phyloP scores from a whole-genome alignment of 2,888 invertebrate genomes.

The Aphrophora alni region DNA sequence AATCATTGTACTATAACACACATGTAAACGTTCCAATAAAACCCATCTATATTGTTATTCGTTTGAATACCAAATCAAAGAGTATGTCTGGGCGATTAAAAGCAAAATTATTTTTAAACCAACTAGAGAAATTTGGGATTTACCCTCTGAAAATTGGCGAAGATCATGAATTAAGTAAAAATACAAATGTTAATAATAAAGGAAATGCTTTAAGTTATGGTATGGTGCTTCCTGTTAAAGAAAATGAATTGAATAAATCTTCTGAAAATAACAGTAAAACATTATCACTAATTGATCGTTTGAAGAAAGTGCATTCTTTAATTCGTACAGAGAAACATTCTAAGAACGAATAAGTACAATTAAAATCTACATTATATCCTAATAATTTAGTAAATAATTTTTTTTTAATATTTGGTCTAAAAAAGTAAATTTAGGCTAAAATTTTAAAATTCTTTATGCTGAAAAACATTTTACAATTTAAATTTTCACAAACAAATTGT shows the following conservation, averaged over 20 bases:
- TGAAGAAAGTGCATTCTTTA: not conserved
- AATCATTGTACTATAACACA: not conserved
- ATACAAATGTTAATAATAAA: not conserved
- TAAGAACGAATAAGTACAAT: too few species aligned
- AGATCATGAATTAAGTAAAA: not conserved
- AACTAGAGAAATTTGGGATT: not conserved
- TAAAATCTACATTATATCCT: too few species aligned
- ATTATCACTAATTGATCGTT: not conserved
- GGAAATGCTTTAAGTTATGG: not conserved
- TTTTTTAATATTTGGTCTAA: too few species aligned
- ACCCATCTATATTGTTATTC: not conserved
- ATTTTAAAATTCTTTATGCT: too few species aligned
- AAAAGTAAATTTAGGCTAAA: too few species aligned
- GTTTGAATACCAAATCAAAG: not conserved
- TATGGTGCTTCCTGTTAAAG: not conserved
- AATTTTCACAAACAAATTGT: too few species aligned
- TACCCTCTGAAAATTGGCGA: not conserved
- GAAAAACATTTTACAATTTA: too few species aligned
- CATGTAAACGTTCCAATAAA: not conserved
- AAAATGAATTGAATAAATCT: not conserved
- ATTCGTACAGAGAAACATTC: not conserved
- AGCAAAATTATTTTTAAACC: not conserved
- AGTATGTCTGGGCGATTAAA: not conserved
- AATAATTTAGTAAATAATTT: too few species aligned
- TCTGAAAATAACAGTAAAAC: not conserved